A percentile compares a stretch with the other conserved stretches of the same genome.
phyloP scores from a whole-genome alignment of 1,140 invertebrate species.

The Drosophila virilis region DNA sequence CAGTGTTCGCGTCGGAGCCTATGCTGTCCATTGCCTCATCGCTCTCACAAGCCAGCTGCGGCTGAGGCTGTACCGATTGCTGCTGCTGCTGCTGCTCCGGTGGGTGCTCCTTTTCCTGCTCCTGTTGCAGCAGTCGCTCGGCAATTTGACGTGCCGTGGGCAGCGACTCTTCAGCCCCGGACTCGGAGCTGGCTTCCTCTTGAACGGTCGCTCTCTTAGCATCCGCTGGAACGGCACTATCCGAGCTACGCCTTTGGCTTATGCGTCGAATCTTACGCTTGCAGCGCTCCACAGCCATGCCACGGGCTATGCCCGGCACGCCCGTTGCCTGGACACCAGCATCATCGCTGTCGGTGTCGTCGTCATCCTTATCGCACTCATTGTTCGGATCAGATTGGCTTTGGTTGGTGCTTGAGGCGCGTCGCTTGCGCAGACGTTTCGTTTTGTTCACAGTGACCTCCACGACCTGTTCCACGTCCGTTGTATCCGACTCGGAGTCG shows the following conservation, averaged over 20 bases:
- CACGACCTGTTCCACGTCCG: conserved; percentile 54
- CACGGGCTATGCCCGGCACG: conserved; percentile 70
- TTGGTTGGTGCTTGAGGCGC: conserved; percentile 69
- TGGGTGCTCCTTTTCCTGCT: conserved; percentile 3
- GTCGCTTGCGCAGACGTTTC: conserved; percentile 74
- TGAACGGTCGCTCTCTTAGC: background rate
- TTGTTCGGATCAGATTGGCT: conserved; percentile 67
- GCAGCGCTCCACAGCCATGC: conserved; percentile 71
- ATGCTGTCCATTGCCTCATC: conserved; percentile 16
- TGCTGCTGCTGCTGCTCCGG: background rate
- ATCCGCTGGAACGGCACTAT: conserved; percentile 11
- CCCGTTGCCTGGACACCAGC: conserved; percentile 53
- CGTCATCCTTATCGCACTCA: conserved; percentile 37
- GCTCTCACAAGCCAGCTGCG: background rate
- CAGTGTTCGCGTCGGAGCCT: conserved; percentile 51
- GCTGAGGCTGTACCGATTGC: no score
- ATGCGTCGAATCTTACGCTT: conserved; percentile 59
- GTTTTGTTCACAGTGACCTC: conserved; percentile 56
- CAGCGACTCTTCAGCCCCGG: conserved; percentile 46
- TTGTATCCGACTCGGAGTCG: conserved; percentile 51
- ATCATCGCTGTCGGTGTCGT: conserved; percentile 48
- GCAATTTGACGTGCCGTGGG: conserved; percentile 74
- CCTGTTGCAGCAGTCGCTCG: conserved; percentile 56
- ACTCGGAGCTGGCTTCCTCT: conserved; percentile 49
- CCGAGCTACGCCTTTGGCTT: conserved; percentile 38